Conservation (phyloP, 2,888 invertebrate species). For the Rhyacophila evoluta region DNA sequence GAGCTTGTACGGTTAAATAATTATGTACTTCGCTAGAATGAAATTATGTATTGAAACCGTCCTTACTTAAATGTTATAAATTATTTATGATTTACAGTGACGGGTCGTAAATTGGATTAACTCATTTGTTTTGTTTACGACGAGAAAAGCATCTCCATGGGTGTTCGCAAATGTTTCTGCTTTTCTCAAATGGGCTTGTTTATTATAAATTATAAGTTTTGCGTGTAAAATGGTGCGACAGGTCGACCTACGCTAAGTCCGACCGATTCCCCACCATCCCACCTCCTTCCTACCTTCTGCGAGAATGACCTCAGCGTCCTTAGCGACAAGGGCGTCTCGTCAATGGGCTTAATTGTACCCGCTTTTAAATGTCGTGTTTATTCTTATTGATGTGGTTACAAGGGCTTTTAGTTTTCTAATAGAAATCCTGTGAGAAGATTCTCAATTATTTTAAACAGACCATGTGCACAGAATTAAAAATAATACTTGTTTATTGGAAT, state of each 20-base stretch:
- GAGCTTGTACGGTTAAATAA: too few species aligned
- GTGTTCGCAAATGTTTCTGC: not conserved
- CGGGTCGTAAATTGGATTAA: not conserved
- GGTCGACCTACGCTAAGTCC: constrained; percentile 1
- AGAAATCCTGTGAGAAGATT: too few species aligned
- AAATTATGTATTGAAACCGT: too few species aligned
- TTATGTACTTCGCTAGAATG: too few species aligned
- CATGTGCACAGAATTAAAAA: too few species aligned
- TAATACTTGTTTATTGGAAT: too few species aligned
- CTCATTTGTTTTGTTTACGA: not conserved
- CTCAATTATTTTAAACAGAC: too few species aligned
- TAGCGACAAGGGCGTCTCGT: constrained; percentile 1
- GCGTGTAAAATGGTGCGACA: constrained; percentile 7
- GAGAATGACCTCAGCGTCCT: constrained; percentile 22
- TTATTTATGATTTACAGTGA: too few species aligned
- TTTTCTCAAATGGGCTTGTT: not conserved
- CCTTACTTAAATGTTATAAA: too few species aligned
- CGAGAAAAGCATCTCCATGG: not conserved
- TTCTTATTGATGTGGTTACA: not conserved
- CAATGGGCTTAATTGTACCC: not conserved
- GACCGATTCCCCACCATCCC: not conserved
- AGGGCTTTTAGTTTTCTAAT: not conserved
- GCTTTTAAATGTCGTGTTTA: not conserved
- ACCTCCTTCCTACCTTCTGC: constrained; percentile 4
- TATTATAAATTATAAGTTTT: constrained; percentile 15